Base-by-base conservation (phyloP, 2,113 vertebrate species). In the Crypturellus undulatus region DNA sequence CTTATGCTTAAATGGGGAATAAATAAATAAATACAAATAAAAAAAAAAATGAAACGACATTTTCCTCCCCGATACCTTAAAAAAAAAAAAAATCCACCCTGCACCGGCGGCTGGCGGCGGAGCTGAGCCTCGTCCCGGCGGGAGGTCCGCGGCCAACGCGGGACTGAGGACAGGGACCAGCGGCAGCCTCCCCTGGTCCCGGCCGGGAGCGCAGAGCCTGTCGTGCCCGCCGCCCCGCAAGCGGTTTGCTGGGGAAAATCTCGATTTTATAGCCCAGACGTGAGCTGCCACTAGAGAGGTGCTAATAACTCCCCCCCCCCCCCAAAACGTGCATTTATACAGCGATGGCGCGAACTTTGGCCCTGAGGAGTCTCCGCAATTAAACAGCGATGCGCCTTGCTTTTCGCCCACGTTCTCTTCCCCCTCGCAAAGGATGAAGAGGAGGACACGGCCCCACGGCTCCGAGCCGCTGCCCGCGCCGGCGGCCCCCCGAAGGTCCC, bases 291-390 rank as follows among this genome's bases (percentile, higher is more conserved):
- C 97, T 84, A 97, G 94, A 95, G 92, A 95, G 59, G 51, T 89
- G 69, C 95, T 97, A 98, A 98, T 96, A 98, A 96, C 96, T 90
- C 94, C 95, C 86, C 79, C 84, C 96, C 91, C 94, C 95, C 86
- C 79, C 84, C 96, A 97, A 96, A 95, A 95, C 90, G 97, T 97
- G 95, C 97, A 97, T 98, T 97, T 98, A 97, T 98, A 95, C 97
- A 82, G 91, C 95, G 98, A 96, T 97, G 97, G 87, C 64, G 82
- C 97, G 98, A 98, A 98, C 97, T 98, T 95, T 97, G 96, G 97
- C 97, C 98, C 95, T 94, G 94, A 94, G 93, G 95, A 95, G 95
- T 95, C 93, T 82, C 93, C 95, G 96, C 96, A 97, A 98, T 98
- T 98, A 98, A 91, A 85, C 40, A 88, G 87, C 90, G 75, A 93